phyloP scores from a whole-genome alignment of 1,140 invertebrate genomes.

The Drosophila malerkotliana region DNA sequence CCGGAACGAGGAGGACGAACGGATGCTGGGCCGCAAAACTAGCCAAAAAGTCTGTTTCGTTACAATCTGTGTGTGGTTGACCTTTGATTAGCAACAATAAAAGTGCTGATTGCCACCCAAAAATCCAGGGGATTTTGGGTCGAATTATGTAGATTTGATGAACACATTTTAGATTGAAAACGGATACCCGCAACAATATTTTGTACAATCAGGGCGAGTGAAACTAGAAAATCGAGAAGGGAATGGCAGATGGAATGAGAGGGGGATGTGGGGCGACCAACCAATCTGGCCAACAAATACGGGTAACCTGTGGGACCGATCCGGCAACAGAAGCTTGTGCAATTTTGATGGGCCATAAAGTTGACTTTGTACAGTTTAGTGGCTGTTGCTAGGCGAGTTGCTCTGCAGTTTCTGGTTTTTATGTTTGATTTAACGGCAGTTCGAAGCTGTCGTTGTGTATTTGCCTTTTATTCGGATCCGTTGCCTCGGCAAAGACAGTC shows the following conservation, averaged over 20 bases:
- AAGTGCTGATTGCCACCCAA: constrained; percentile 70
- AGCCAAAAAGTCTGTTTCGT: constrained; percentile 42
- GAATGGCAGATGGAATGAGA: not conserved
- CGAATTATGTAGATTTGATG: constrained; percentile 78
- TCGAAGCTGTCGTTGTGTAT: constrained; percentile 42
- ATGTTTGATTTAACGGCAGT: constrained; percentile 66
- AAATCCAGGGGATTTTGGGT: constrained; percentile 25
- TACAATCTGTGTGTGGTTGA: constrained; percentile 60
- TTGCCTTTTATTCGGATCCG: constrained; percentile 56
- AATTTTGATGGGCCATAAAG: constrained; percentile 65
- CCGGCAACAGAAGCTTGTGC: constrained; percentile 43
- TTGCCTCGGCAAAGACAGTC: constrained; percentile 50
- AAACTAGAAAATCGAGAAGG: constrained; percentile 33
- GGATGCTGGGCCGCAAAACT: constrained; percentile 30
- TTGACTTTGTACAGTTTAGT: constrained; percentile 63
- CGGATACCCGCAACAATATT: constrained; percentile 50
- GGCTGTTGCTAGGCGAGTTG: constrained; percentile 42
- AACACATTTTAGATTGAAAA: constrained; percentile 72
- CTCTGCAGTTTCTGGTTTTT: constrained; percentile 53
- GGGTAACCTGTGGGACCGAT: constrained; percentile 37
- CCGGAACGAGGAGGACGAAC: constrained; percentile 13
- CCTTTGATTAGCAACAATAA: constrained; percentile 78
- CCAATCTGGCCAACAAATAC: constrained; percentile 41
- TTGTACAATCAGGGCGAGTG: constrained; percentile 56
- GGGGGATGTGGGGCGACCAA: not conserved